Evolutionary conservation across 2,888 invertebrate genomes (phyloP), one percentile per base, ranked within the genome.

Genomic region (Anticlea derivata): DNA sequence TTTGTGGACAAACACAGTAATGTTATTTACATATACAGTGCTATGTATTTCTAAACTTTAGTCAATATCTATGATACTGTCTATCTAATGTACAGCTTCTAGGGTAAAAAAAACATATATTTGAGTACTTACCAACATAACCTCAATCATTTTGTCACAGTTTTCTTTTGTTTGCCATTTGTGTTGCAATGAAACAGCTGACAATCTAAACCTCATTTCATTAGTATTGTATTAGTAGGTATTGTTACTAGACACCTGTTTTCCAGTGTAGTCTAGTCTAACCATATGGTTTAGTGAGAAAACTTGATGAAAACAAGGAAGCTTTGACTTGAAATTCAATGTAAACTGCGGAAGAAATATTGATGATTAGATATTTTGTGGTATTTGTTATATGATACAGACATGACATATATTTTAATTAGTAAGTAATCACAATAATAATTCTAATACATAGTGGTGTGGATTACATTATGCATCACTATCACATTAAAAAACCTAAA

Each of bases 111-210:
- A 45, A 48, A 33, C 37, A 48, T 34, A 8, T 24, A 7, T 39
- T 12, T 48, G 31, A 30, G 39, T 55, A 35, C 41, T 24, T 54
- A 35, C 41, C 24, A 41, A 50, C 56, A 52, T 61, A 61, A 61
- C 61, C 61, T 61, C 50, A 48, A 3, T 17, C 4, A 17, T 53
- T 45, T 48, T 35, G 11, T 11, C 30, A 37, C 5, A 47, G n/a
- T 22, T 24, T 48, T 60, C 55, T 58, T 58, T 61, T 56, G 56
- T 61, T 53, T 58, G 47, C 50, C 54, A 61, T 50, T 29, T 46
- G 12, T 33, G 7, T 35, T 40, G 39, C 30, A 33, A 40, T 31
- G 5, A 26, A 47, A 48, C 52, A 53, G 31, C 51, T 51, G 51
- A 46, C 37, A 34, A 26, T 51, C 46, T 45, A 29, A 37, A n/a